Base-by-base conservation (phyloP, 2,888 invertebrate genomes). In the Apeira syringaria region DNA sequence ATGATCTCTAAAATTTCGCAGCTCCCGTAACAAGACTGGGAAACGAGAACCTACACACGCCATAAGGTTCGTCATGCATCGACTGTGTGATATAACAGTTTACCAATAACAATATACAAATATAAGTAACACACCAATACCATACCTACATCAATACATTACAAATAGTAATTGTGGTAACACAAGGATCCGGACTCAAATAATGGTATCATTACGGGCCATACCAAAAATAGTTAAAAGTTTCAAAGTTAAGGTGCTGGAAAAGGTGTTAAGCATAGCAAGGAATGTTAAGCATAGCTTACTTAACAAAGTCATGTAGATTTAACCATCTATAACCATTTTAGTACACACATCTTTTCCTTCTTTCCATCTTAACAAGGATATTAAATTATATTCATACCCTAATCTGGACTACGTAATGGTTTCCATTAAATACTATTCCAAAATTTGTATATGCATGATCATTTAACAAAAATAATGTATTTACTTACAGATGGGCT, bases 401-500 rank as follows among this genome's bases (percentile, higher is more conserved):
- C 22, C 22, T 4, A 17, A 17, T 17, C 9, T 30, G 30, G 18
- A 18, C 29, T 9, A 9, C 11, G 11, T 8, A 28, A 29, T 29
- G 4, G 1, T 13, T 3, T 20, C 20, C 17, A 29, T 29, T 12
- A 12, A 10, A 27, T 12, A 12, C 9, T 4, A 25, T 3, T 27
- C n/a, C 7, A n/a, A n/a, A 7, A 27, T 1, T 3, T 4, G 9
- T 7, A 7, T 5, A 7, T 9, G 9, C 24, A 24, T 24, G 20
- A 9, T 24, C 5, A 3, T 9, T 24, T 3, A 24, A 9, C n/a
- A 3, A 1, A 9, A 20, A 2, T 24, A n/a, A 24, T 13, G 2
- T 10, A 3, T 32, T 5, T 3, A 59, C 57, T 70, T 85, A 44
- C 81, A 93, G 93, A 66, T 95, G 95, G 95, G 91, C 91, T 32